Conservation (phyloP, 2,113 vertebrate species). For the Ageneiosus marmoratus region DNA sequence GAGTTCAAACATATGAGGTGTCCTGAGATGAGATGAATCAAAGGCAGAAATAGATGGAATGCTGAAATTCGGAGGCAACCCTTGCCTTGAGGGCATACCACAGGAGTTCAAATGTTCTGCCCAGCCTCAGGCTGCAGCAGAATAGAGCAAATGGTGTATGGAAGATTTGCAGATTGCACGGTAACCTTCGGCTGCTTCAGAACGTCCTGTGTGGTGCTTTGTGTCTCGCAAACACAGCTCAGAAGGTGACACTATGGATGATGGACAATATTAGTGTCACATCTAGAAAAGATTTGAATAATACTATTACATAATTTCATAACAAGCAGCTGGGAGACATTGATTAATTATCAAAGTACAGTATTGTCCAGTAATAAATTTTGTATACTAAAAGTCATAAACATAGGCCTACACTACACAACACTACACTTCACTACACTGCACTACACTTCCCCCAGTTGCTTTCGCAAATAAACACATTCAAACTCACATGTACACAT, state of each 20-base stretch:
- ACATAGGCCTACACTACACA: constrained; percentile 24
- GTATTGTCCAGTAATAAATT: constrained; percentile 19
- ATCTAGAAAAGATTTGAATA: not conserved
- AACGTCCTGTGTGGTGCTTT: constrained; percentile 57
- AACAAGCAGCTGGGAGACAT: not conserved
- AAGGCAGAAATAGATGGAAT: constrained; percentile 27
- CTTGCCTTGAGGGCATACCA: constrained; percentile 73
- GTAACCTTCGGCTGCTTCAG: constrained; percentile 68
- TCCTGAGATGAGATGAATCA: constrained; percentile 33
- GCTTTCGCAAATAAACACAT: constrained; percentile 47
- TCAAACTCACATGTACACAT: constrained; percentile 42
- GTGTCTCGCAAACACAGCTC: constrained; percentile 43
- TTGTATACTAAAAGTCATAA: constrained; percentile 40
- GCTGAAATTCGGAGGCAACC: constrained; percentile 18
- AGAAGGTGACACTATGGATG: constrained; percentile 27
- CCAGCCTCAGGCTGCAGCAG: constrained; percentile 70
- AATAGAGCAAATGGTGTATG: constrained; percentile 69
- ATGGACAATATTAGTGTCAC: constrained; percentile 1
- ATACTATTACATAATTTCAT: constrained; percentile 19
- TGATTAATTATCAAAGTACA: constrained; percentile 8
- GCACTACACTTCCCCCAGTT: constrained; percentile 46
- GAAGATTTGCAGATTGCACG: constrained; percentile 69
- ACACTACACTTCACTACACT: constrained; percentile 29
- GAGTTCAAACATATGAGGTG: constrained; percentile 16
- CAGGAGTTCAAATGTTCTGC: constrained; percentile 76